These are phyloP conservation scores for Brienomyrus brachyistius DNA, from an alignment of 2,113 vertebrate species.

Conservation along the genomic window DNA sequence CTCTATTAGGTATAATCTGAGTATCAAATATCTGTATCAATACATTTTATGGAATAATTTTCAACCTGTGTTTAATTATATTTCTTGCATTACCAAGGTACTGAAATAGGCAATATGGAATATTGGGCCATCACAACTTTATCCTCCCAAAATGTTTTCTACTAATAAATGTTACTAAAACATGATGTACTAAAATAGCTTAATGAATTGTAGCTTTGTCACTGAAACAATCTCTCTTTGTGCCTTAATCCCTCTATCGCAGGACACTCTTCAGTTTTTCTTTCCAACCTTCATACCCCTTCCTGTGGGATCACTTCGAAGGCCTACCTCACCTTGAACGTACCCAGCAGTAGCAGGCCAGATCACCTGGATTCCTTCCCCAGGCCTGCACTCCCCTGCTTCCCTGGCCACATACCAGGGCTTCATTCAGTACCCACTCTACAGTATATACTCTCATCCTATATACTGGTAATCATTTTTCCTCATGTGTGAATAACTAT, in stretches of 20 bases:
- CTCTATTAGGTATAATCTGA: neutral
- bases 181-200: neutral
- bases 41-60: neutral
- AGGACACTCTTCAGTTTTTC: neutral
- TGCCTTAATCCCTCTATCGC: neutral
- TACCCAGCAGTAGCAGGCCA: too few species aligned
- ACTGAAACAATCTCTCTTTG: neutral
- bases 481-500: neutral
- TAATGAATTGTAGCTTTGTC: neutral
- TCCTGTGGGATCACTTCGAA: neutral
- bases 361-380: neutral
- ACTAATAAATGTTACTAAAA: neutral
- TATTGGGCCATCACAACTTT: neutral
- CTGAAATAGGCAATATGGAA: neutral
- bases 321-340: neutral
- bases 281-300: neutral
- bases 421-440: neutral
- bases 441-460: too few species aligned
- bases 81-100: neutral
- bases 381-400: neutral
- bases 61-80: neutral
- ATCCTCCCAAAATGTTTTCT: too few species aligned
- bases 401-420: too few species aligned
- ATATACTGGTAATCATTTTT: neutral
- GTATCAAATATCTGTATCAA: neutral